Evolutionary conservation across 2,113 vertebrate species (phyloP).

Genomic region (Mugil cephalus): DNA sequence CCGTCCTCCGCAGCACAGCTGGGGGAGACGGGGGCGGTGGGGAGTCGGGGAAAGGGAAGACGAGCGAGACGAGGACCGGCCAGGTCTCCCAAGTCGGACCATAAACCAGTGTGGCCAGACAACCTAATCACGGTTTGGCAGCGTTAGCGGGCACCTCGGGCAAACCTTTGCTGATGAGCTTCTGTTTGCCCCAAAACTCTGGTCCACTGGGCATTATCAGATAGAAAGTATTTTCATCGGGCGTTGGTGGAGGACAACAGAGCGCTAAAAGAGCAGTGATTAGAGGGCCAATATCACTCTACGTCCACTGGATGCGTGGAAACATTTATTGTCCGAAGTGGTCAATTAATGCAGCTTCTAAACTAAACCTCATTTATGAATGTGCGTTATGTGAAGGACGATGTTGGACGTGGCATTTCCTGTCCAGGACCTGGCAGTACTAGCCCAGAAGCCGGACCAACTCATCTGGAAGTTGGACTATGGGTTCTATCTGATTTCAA

Average conservation of each 20-base stretch:
- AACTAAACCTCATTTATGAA: neutral
- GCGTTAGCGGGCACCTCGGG: neutral
- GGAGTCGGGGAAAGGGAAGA: neutral
- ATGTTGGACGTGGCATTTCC: no score
- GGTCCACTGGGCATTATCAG: neutral
- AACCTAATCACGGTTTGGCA: slow-evolving; percentile 1
- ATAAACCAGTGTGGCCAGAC: neutral
- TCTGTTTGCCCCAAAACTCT: neutral
- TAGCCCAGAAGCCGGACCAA: no score
- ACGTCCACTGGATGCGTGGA: no score
- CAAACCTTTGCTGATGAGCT: neutral
- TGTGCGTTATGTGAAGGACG: neutral
- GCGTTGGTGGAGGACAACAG: no score
- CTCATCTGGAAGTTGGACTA: no score
- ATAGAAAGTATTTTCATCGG: no score
- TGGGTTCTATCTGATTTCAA: no score
- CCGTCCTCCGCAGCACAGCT: slow-evolving; percentile 44
- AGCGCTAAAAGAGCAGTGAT: no score
- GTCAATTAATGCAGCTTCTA: neutral
- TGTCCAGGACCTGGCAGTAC: no score
- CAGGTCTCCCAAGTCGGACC: slow-evolving; percentile 1
- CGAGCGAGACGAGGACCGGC: neutral
- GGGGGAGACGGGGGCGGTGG: slow-evolving; percentile 23
- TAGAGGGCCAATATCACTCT: no score
- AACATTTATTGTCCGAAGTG: neutral